phyloP scores from a whole-genome alignment of 2,797 vertebrate species.

The Microctenopoma steveboyesi region DNA sequence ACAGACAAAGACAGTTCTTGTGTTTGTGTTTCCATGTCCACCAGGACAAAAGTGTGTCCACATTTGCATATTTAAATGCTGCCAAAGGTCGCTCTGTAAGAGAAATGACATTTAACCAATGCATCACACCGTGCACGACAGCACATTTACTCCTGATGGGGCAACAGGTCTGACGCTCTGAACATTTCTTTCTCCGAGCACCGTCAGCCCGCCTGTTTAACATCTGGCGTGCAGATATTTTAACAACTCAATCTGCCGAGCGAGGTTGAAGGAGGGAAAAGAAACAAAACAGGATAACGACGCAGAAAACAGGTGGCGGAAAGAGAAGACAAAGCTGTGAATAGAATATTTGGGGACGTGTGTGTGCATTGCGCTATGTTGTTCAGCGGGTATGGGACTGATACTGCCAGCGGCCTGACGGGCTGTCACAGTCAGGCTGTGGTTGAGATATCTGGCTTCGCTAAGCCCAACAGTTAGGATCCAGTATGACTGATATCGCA shows the following conservation, averaged over 20 bases:
- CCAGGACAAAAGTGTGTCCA: neutral
- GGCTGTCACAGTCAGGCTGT: constrained; percentile 20
- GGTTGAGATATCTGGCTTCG: constrained; percentile 37
- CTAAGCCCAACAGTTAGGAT: constrained; percentile 14
- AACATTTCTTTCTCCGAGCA: constrained; percentile 10
- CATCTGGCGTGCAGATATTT: constrained; percentile 52
- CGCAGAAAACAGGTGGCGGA: constrained; percentile 38
- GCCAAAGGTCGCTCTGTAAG: constrained; percentile 8
- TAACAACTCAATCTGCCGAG: constrained; percentile 30
- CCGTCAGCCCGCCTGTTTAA: constrained; percentile 31
- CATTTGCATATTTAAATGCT: constrained; percentile 27
- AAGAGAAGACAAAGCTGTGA: constrained; percentile 42
- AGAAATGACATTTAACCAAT: constrained; percentile 23
- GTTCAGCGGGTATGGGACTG: constrained; percentile 15
- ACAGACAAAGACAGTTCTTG: constrained; percentile 11
- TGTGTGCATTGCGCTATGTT: constrained; percentile 26
- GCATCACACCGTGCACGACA: neutral
- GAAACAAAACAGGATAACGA: no score
- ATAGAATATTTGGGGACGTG: constrained; percentile 35
- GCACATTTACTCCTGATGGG: neutral
- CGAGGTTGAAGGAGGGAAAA: constrained; percentile 12
- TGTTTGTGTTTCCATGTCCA: constrained; percentile 11
- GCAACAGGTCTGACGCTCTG: constrained; percentile 8
- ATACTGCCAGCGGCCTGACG: constrained; percentile 33
- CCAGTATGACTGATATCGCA: constrained; percentile 9